Percentiles rank a stretch among this genome's conserved stretches.
These are phyloP conservation scores for Intellagama lesueurii DNA, from an alignment of 2,797 vertebrate genomes.

Conservation along the genomic window DNA sequence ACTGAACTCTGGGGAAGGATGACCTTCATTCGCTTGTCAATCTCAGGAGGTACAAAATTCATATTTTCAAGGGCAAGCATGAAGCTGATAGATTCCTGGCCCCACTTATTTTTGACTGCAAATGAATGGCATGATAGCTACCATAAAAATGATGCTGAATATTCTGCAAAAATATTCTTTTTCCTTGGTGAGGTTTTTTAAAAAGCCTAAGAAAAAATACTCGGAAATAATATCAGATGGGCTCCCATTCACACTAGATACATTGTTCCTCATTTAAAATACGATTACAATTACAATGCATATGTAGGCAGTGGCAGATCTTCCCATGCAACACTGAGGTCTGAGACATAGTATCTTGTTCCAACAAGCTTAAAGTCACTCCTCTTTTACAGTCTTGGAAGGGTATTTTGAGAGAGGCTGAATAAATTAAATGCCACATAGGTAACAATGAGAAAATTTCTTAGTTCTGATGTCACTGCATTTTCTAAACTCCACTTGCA, in stretches of 20 bases:
- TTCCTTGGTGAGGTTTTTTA: neutral
- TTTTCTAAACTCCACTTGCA: too few species aligned
- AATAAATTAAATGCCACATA: neutral
- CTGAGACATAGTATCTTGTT: too few species aligned
- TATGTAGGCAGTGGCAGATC: neutral
- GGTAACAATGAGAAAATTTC: too few species aligned
- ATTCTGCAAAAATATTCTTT: neutral
- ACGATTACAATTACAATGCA: neutral
- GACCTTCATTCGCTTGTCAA: too few species aligned
- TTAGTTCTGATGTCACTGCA: too few species aligned
- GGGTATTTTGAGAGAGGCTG: neutral
- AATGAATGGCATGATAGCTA: neutral
- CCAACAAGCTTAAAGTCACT: neutral
- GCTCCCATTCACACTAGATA: neutral
- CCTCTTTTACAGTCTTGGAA: neutral
- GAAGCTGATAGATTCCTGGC: too few species aligned
- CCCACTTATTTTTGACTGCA: neutral
- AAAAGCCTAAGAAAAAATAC: neutral
- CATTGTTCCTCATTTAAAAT: neutral
- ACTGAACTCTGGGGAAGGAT: too few species aligned
- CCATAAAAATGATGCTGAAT: neutral
- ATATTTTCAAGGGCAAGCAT: too few species aligned
- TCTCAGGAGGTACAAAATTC: too few species aligned
- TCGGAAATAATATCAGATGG: neutral
- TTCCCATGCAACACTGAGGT: neutral